Evolutionary conservation across 2,113 vertebrate species (phyloP), one percentile per base, ranked within the genome.

Genomic region (Neoarius graeffei): DNA sequence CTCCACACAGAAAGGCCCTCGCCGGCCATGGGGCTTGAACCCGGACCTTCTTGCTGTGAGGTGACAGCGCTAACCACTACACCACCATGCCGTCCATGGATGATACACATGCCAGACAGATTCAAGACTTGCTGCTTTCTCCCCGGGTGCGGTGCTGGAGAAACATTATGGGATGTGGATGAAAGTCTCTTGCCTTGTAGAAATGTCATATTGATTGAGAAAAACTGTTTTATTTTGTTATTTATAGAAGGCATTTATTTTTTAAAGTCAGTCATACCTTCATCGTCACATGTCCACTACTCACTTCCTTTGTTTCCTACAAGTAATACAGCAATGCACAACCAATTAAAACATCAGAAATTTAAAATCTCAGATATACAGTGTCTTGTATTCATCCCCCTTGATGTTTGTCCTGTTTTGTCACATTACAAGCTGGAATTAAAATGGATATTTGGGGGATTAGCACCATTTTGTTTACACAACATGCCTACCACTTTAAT

Each of bases 111-210:
- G 79, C 13, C 79, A 81, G 79, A 19, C 79, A 81, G 7, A 42
- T 81, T 81, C 79, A 81, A 59, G 27, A 81, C 56, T 81, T 6
- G 3, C 54, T 19, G n/a, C 7, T 5, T 56, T 57, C 27, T 77
- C 3, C 54, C 54, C 25, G 14, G 77, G 52, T 81, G 77, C 54
- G 4, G 27, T 81, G 54, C 56, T 59, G 35, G 27, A 60, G 56
- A 35, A 81, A 35, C 11, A 77, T 59, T 57, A 59, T 59, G 56
- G 59, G 56, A 81, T 59, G 79, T 81, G 30, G 79, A 81, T 59
- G 79, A 81, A 81, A 81, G 79, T 81, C 54, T 81, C 54, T 81
- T 27, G 27, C 79, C 79, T 81, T 81, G 56, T 17, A 60, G 42
- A 81, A 19, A 81, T 35, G 56, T 60, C 54, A 57, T 59, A 81